These are phyloP conservation scores for Autographa gamma DNA, from an alignment of 2,888 invertebrate genomes.

Conservation along the genomic window DNA sequence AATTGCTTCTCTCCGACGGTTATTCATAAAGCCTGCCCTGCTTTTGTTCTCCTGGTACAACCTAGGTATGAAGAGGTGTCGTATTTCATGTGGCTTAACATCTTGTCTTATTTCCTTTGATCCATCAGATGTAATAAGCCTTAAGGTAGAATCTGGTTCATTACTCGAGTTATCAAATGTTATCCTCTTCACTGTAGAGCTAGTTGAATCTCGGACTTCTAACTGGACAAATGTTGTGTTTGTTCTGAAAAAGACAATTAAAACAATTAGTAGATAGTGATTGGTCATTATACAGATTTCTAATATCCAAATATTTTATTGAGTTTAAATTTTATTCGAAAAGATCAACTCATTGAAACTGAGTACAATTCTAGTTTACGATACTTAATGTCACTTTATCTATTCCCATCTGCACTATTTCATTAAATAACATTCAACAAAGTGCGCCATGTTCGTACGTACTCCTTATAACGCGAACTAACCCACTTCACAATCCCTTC, in stretches of 20 bases:
- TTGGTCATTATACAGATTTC: background rate
- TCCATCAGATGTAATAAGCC: conserved; percentile 79
- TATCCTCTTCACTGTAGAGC: conserved; percentile 79
- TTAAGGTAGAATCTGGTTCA: conserved; percentile 75
- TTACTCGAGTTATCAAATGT: conserved; percentile 82
- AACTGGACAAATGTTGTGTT: conserved; percentile 85
- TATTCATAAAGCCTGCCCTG: conserved; percentile 82
- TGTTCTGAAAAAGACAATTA: conserved; percentile 74
- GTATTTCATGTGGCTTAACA: conserved; percentile 83
- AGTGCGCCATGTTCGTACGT: conserved; percentile 1
- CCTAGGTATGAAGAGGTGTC: conserved; percentile 82
- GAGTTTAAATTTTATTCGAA: background rate
- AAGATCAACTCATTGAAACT: background rate
- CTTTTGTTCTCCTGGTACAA: conserved; percentile 79
- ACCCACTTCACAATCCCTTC: conserved; percentile 44
- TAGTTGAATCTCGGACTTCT: conserved; percentile 81
- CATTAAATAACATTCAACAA: conserved; percentile 8
- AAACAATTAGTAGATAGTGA: background rate
- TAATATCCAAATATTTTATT: background rate
- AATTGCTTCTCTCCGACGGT: conserved; percentile 74
- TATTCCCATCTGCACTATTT: background rate
- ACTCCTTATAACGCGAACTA: conserved; percentile 31
- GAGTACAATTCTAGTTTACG: background rate
- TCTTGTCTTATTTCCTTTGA: conserved; percentile 79
- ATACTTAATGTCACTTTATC: background rate